A percentile compares a stretch with the other conserved stretches of the same genome.
phyloP scores from a whole-genome alignment of 2,888 invertebrate genomes.

The Zygothrica quintamaculata region DNA sequence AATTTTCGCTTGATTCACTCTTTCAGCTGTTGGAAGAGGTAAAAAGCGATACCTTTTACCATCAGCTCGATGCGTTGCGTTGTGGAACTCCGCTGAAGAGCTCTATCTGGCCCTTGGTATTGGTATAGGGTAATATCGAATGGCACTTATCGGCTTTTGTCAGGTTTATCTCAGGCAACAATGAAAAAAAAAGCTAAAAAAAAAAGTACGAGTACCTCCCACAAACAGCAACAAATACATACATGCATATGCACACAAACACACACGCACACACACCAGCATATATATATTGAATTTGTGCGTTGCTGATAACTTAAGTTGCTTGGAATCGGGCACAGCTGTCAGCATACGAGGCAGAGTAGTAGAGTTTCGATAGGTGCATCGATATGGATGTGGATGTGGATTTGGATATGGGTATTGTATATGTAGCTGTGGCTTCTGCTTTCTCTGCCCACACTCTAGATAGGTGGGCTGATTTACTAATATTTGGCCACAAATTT shows the following conservation, averaged over 20 bases:
- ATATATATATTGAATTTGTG: neutral
- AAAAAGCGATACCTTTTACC: too few species aligned
- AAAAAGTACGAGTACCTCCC: constrained; percentile 14
- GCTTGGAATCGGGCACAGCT: constrained; percentile 68
- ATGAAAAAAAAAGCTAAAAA: too few species aligned
- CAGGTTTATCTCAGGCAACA: constrained; percentile 45
- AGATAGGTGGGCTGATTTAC: constrained; percentile 64
- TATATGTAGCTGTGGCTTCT: constrained; percentile 11
- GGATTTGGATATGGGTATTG: constrained; percentile 4
- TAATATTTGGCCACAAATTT: constrained; percentile 54
- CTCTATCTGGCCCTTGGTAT: neutral
- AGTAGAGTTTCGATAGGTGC: constrained; percentile 9
- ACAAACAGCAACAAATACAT: too few species aligned
- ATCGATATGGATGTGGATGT: constrained; percentile 7
- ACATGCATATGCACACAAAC: too few species aligned
- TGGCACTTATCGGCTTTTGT: constrained; percentile 60
- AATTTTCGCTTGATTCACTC: too few species aligned
- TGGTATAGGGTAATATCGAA: constrained; percentile 21
- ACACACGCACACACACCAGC: too few species aligned
- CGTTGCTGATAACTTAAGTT: constrained; percentile 67
- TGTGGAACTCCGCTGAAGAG: too few species aligned
- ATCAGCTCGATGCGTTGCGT: too few species aligned
- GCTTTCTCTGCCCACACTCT: neutral
- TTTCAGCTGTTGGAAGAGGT: too few species aligned
- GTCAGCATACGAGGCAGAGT: constrained; percentile 50